Percentiles rank a stretch among this genome's conserved stretches.
Evolutionary conservation across 2,113 vertebrate genomes (phyloP).

Genomic region (Dicrurus megarhynchus): DNA sequence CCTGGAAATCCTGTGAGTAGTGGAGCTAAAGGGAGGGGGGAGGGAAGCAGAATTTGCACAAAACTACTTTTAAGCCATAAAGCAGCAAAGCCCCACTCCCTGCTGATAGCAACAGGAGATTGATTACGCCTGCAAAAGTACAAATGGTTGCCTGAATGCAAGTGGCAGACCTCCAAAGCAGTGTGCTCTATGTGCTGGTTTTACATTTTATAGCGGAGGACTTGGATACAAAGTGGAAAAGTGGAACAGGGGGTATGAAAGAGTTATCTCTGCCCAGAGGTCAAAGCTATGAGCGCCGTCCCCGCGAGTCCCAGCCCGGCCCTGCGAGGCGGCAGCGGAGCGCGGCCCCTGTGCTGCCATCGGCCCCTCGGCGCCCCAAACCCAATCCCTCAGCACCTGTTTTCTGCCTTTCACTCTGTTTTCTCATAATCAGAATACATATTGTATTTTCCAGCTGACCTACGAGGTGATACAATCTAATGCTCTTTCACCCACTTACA

Average conservation of each 20-base stretch:
- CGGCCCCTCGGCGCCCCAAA: background rate
- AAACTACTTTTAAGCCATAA: constrained; percentile 72
- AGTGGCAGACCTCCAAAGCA: constrained; percentile 73
- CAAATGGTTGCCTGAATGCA: constrained; percentile 84
- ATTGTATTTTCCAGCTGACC: constrained; percentile 42
- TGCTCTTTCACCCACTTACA: constrained; percentile 9
- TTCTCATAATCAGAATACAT: background rate
- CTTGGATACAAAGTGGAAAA: constrained; percentile 42
- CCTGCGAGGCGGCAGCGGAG: background rate
- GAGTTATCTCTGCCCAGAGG: constrained; percentile 43
- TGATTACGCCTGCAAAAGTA: constrained; percentile 84
- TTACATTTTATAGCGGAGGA: constrained; percentile 54
- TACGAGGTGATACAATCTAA: background rate
- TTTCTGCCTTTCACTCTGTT: background rate
- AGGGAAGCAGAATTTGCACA: constrained; percentile 69
- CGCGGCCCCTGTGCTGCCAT: accelerated
- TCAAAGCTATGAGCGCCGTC: constrained; percentile 30
- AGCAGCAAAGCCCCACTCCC: constrained; percentile 70
- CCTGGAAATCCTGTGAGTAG: constrained; percentile 68
- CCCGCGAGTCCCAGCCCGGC: background rate
- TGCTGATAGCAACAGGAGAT: constrained; percentile 87
- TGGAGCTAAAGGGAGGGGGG: constrained; percentile 47
- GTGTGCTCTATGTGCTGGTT: constrained; percentile 44
- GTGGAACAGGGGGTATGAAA: constrained; percentile 25
- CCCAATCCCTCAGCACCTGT: background rate